Conservation (phyloP, 2,888 invertebrate genomes). For the Petrolisthes manimaculis region DNA sequence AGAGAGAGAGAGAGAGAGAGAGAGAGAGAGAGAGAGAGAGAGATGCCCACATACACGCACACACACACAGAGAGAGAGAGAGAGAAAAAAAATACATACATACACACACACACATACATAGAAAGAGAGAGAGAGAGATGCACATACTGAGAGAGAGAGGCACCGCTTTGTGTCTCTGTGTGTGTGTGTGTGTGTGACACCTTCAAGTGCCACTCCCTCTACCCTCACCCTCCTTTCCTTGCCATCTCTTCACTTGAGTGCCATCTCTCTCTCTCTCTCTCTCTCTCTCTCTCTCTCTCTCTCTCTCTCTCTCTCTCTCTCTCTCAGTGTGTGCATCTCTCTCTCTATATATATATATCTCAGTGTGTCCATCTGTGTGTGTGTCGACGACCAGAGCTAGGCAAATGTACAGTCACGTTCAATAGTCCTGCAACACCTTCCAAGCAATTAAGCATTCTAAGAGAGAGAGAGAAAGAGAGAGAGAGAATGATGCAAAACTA, state of each 20-base stretch:
- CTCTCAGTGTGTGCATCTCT: not conserved
- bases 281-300: constrained; percentile 42
- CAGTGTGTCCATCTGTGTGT: not conserved
- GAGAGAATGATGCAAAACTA: too few relatives aligned
- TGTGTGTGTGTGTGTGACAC: not conserved
- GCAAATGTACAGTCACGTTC: too few relatives aligned
- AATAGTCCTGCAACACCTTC: too few relatives aligned
- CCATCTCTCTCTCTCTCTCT: constrained; percentile 25
- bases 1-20: constrained; percentile 16
- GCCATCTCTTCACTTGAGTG: not conserved
- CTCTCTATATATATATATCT: not conserved
- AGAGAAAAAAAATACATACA: not conserved
- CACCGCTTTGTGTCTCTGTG: not conserved
- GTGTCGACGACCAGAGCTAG: too few relatives aligned
- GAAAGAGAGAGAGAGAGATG: not conserved
- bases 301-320: not conserved
- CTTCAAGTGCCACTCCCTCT: constrained; percentile 1
- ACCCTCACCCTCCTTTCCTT: not conserved
- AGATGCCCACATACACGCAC: not conserved
- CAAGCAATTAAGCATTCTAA: too few relatives aligned
- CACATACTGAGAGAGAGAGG: not conserved
- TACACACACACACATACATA: not conserved
- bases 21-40: not conserved
- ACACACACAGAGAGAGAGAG: not conserved
- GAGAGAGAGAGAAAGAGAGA: too few relatives aligned